These are phyloP conservation scores for Eurystomus glaucurus DNA, from an alignment of 2,797 vertebrate species.

Conservation along the genomic window DNA sequence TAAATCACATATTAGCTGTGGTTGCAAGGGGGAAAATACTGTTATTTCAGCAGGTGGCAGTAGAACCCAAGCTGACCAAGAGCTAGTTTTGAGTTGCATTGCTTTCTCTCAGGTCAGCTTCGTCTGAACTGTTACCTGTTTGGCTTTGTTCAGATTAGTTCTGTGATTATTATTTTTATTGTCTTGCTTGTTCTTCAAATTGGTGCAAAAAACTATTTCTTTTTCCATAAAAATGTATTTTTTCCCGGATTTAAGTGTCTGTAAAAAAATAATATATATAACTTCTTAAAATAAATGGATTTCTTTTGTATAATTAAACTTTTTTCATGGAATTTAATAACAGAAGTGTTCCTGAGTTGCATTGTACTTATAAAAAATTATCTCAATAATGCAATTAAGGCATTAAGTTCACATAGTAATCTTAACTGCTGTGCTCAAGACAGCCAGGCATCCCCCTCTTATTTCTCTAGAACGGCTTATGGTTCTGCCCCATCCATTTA, in stretches of 20 bases:
- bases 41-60: slow-evolving; percentile 58
- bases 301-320: background rate
- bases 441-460: background rate
- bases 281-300: slow-evolving; percentile 24
- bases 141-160: background rate
- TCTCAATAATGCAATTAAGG: background rate
- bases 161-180: background rate
- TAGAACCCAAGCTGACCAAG: slow-evolving; percentile 28
- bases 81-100: background rate
- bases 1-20: background rate
- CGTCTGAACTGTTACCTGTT: background rate
- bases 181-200: background rate
- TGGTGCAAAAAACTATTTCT: background rate
- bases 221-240: background rate
- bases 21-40: background rate
- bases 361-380: background rate
- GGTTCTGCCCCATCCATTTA: background rate
- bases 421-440: background rate
- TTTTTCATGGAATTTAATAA: background rate
- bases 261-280: background rate
- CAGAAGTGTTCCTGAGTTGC: background rate
- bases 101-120: background rate
- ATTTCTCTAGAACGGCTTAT: background rate
- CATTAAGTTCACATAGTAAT: fast-evolving
- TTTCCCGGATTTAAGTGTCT: background rate